phyloP scores from a whole-genome alignment of 1,140 invertebrate genomes.

The Hirudo medicinalis region DNA sequence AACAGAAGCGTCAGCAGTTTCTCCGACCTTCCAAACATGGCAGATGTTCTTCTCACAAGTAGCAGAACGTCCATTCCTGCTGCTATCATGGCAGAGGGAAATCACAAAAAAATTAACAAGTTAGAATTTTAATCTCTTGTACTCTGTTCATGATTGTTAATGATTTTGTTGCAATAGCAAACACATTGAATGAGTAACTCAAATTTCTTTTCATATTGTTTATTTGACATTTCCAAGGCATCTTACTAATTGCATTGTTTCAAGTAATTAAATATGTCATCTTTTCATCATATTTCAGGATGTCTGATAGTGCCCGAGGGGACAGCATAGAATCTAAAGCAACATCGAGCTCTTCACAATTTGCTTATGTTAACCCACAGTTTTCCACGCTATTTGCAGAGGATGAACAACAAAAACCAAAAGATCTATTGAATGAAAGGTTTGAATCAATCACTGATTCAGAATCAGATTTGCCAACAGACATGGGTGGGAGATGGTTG shows the following conservation, averaged over 20 bases:
- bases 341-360: not conserved
- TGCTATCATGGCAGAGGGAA: not conserved
- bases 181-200: not conserved
- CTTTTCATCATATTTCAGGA: not conserved
- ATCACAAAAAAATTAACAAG: not conserved
- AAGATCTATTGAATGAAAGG: not conserved
- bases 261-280: not conserved
- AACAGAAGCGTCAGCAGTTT: conserved; percentile 6
- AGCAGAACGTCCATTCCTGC: conserved; percentile 5
- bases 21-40: conserved; percentile 1
- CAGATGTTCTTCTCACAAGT: not conserved
- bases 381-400: not conserved
- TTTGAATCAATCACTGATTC: not conserved
- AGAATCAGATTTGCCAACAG: not conserved
- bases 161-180: not conserved
- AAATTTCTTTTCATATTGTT: too few relatives aligned
- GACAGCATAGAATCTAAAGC: conserved; percentile 5
- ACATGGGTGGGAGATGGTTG: not conserved
- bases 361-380: not conserved
- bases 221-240: not conserved
- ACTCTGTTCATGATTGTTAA: not conserved
- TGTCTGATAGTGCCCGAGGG: not conserved
- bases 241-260: not conserved
- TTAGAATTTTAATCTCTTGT: not conserved
- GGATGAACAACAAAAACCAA: not conserved